These are phyloP conservation scores for Napeogenes sylphis DNA, from an alignment of 2,888 invertebrate species.

Conservation along the genomic window DNA sequence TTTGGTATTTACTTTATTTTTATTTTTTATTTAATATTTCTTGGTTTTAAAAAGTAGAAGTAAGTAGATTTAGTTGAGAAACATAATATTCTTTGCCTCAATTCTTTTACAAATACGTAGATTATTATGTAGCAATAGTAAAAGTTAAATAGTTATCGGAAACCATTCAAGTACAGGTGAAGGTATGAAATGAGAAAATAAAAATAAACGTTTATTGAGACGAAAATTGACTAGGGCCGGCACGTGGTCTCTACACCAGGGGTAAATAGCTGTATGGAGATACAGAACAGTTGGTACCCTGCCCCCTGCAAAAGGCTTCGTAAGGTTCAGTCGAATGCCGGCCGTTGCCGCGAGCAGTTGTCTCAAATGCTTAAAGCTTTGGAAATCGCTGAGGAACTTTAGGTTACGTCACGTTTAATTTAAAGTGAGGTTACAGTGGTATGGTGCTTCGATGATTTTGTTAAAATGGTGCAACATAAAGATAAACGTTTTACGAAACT, in stretches of 20 bases:
- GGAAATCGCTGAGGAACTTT: slow-evolving; percentile 43
- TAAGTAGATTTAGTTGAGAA: no score
- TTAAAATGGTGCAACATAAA: slow-evolving; percentile 66
- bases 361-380: slow-evolving; percentile 15
- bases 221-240: slow-evolving; percentile 64
- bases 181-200: slow-evolving; percentile 55
- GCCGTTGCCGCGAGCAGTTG: slow-evolving; percentile 50
- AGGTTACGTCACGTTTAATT: slow-evolving; percentile 64
- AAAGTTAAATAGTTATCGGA: background rate
- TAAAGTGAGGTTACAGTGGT: slow-evolving; percentile 52
- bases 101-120: no score
- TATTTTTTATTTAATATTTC: no score
- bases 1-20: no score
- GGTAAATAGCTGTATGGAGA: slow-evolving; percentile 62
- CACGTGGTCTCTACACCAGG: slow-evolving; percentile 61
- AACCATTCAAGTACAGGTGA: background rate
- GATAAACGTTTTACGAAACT: slow-evolving; percentile 57
- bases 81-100: no score
- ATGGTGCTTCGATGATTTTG: slow-evolving; percentile 63
- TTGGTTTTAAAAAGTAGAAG: no score
- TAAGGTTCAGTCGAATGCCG: slow-evolving; percentile 54
- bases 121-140: no score
- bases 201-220: slow-evolving; percentile 55
- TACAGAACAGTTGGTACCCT: slow-evolving; percentile 65
- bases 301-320: slow-evolving; percentile 51